Evolutionary conservation across 2,113 vertebrate species (phyloP).

Genomic region (Channa maculata): DNA sequence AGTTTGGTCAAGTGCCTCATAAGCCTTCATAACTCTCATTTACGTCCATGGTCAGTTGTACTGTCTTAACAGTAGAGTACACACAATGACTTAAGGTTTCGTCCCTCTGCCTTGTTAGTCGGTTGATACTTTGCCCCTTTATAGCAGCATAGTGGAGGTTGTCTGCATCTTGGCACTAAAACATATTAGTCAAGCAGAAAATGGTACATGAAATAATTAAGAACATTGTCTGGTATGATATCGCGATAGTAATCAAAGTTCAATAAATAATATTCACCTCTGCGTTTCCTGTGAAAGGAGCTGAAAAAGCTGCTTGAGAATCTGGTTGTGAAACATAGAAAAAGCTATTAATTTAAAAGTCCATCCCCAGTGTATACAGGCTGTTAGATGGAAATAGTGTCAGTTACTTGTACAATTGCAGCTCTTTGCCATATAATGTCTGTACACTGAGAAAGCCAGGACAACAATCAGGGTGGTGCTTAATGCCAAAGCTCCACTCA

Average conservation of each 20-base stretch:
- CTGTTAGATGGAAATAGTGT: neutral
- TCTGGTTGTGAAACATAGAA: neutral
- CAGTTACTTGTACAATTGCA: conserved; percentile 2
- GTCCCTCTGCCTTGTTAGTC: neutral
- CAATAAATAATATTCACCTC: neutral
- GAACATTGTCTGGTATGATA: no score
- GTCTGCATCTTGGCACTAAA: neutral
- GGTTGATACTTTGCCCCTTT: neutral
- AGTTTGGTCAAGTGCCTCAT: no score
- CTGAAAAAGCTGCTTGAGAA: neutral
- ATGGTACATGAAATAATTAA: no score
- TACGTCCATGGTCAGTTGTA: neutral
- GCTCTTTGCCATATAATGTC: neutral
- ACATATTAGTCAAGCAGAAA: neutral
- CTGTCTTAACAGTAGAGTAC: neutral
- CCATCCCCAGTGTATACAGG: neutral
- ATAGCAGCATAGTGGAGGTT: neutral
- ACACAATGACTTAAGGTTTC: neutral
- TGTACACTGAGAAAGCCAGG: conserved; percentile 5
- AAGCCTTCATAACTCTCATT: no score
- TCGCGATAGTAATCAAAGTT: no score
- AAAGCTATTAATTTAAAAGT: neutral
- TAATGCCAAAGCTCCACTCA: conserved; percentile 40
- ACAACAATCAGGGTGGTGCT: neutral
- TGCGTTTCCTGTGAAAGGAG: neutral